Evolutionary conservation across 1,140 invertebrate species (phyloP).

Genomic region (Thalassaphorura encarpata): DNA sequence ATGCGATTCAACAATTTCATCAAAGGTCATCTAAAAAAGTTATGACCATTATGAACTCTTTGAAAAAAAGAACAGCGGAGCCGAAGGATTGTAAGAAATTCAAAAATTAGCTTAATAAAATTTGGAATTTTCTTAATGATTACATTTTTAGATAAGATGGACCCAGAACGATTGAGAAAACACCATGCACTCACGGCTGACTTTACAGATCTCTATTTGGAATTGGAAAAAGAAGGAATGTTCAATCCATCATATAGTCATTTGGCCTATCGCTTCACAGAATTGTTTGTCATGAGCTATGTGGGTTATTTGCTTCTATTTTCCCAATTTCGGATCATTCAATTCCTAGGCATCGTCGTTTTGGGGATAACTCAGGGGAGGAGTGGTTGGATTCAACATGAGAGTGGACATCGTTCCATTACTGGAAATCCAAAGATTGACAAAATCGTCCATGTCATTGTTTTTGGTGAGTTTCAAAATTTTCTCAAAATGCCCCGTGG

Average conservation of each 20-base stretch:
- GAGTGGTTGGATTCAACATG: constrained; percentile 24
- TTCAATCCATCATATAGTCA: constrained; percentile 22
- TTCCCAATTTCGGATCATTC: constrained; percentile 1
- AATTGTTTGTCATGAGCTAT: constrained; percentile 9
- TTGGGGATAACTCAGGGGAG: constrained; percentile 18
- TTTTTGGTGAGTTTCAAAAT: constrained; percentile 15
- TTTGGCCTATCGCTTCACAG: constrained; percentile 11
- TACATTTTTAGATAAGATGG: background rate
- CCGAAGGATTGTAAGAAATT: constrained; percentile 11
- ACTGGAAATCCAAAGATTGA: constrained; percentile 25
- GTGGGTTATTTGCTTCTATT: constrained; percentile 15
- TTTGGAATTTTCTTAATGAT: background rate
- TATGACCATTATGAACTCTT: constrained; percentile 2
- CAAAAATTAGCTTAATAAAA: background rate
- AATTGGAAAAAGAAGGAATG: constrained; percentile 26
- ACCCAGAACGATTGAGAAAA: constrained; percentile 11
- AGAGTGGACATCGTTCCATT: constrained; percentile 23
- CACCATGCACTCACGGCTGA: constrained; percentile 24
- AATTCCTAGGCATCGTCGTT: constrained; percentile 17
- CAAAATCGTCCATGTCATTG: constrained; percentile 5
- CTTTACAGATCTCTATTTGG: constrained; percentile 27
- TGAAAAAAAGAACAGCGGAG: constrained; percentile 17
- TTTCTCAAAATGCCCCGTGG: background rate
- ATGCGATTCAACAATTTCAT: constrained; percentile 21
- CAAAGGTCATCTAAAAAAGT: constrained; percentile 12